Evolutionary conservation across 1,140 invertebrate species (phyloP).

Genomic region (Papilio helenus): DNA sequence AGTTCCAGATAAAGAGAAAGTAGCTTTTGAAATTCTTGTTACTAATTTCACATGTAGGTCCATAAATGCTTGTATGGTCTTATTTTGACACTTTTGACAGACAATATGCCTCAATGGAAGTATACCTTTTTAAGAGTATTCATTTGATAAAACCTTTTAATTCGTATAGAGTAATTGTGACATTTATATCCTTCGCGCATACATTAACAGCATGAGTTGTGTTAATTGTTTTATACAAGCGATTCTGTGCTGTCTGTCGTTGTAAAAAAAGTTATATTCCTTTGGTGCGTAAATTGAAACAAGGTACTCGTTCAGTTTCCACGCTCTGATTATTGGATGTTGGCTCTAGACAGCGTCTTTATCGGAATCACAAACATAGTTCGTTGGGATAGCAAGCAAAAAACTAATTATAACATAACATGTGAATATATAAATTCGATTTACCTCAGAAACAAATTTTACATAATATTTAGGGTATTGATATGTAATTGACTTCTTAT

Average conservation of each 20-base stretch:
- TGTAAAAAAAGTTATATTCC: slow-evolving; percentile 50
- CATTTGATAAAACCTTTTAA: slow-evolving; percentile 38
- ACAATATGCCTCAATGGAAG: neutral
- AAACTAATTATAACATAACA: slow-evolving; percentile 24
- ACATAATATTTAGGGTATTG: neutral
- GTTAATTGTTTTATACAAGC: slow-evolving; percentile 41
- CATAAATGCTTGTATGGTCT: neutral
- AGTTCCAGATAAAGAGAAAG: slow-evolving; percentile 33
- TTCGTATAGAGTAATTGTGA: slow-evolving; percentile 49
- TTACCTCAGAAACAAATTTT: neutral
- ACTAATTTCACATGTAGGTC: neutral
- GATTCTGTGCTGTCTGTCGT: slow-evolving; percentile 36
- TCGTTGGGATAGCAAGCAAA: slow-evolving; percentile 43
- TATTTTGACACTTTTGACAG: neutral
- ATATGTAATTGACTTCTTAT: too few relatives aligned
- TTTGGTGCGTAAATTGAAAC: slow-evolving; percentile 52
- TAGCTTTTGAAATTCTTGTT: slow-evolving; percentile 22
- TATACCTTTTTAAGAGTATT: slow-evolving; percentile 29
- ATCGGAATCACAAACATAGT: slow-evolving; percentile 75
- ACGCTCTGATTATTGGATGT: slow-evolving; percentile 83
- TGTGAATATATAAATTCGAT: neutral
- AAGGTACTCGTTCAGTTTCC: slow-evolving; percentile 77
- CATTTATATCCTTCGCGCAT: slow-evolving; percentile 65
- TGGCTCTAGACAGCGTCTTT: slow-evolving; percentile 80
- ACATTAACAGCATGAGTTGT: slow-evolving; percentile 58